These are phyloP conservation scores for Bombus soroeensis DNA, from an alignment of 1,140 invertebrate genomes.

Conservation along the genomic window DNA sequence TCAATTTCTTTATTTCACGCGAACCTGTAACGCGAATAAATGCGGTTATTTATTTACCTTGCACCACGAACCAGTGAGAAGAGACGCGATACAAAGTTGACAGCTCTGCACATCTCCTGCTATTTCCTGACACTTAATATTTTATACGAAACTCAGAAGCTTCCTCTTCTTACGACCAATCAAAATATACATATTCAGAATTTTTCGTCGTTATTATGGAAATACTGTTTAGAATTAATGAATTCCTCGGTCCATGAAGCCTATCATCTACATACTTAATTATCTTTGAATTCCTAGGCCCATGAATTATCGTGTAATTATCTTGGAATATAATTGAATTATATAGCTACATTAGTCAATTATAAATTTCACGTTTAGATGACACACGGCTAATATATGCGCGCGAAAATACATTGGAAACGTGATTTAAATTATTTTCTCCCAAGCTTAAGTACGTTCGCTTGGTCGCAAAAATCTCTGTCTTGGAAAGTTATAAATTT, in stretches of 20 bases:
- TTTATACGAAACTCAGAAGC: background rate
- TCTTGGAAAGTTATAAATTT: too few relatives aligned
- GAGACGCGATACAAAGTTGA: background rate
- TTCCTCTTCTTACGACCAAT: background rate
- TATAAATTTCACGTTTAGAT: too few relatives aligned
- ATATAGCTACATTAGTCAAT: too few relatives aligned
- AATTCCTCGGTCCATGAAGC: background rate
- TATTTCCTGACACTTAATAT: background rate
- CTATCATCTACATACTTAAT: background rate
- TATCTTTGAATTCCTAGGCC: background rate
- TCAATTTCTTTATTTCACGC: background rate
- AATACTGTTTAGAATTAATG: background rate
- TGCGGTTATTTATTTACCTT: constrained; percentile 13
- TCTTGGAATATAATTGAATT: background rate
- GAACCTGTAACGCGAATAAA: background rate
- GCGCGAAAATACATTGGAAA: too few relatives aligned
- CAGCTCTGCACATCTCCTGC: background rate
- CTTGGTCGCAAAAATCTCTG: too few relatives aligned
- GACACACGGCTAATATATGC: too few relatives aligned
- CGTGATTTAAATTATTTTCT: too few relatives aligned
- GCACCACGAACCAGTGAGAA: background rate
- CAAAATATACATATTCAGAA: background rate
- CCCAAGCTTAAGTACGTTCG: too few relatives aligned
- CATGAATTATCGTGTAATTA: background rate
- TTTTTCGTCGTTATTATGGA: background rate